A percentile compares a stretch with the other conserved stretches of the same genome.
Evolutionary conservation across 2,797 vertebrate species (phyloP).

Genomic region (Pteropus rufus): DNA sequence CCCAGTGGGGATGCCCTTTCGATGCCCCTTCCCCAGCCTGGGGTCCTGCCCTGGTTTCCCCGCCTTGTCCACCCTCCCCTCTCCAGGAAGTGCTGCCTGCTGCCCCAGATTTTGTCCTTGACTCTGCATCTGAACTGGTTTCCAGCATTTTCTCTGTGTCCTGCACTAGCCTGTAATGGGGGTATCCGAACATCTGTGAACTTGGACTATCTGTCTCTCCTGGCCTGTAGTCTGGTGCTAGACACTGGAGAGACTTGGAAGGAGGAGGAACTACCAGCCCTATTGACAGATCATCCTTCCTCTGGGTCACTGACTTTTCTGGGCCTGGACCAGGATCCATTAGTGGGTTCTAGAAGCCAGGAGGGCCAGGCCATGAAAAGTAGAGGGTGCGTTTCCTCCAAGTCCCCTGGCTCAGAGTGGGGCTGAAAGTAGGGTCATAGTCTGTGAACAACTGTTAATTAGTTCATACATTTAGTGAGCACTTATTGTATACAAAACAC

Average conservation of each 20-base stretch:
- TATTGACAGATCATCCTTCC: background rate
- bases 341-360: constrained; percentile 1
- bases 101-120: background rate
- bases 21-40: background rate
- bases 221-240: background rate
- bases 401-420: background rate
- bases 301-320: background rate
- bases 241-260: background rate
- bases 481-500: background rate
- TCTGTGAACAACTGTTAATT: background rate
- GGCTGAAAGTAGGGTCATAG: background rate
- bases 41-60: background rate
- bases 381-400: background rate
- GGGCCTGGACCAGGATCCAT: background rate
- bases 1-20: background rate
- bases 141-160: background rate
- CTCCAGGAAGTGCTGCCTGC: background rate
- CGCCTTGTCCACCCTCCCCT: fast-evolving
- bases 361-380: background rate
- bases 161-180: background rate
- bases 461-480: background rate
- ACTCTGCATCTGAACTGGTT: background rate
- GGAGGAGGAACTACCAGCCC: background rate
- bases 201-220: background rate
- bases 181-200: background rate